Percentiles rank a stretch among this genome's conserved stretches.
These are phyloP conservation scores for Heliconius erato DNA, from an alignment of 2,888 invertebrate genomes.

Conservation along the genomic window DNA sequence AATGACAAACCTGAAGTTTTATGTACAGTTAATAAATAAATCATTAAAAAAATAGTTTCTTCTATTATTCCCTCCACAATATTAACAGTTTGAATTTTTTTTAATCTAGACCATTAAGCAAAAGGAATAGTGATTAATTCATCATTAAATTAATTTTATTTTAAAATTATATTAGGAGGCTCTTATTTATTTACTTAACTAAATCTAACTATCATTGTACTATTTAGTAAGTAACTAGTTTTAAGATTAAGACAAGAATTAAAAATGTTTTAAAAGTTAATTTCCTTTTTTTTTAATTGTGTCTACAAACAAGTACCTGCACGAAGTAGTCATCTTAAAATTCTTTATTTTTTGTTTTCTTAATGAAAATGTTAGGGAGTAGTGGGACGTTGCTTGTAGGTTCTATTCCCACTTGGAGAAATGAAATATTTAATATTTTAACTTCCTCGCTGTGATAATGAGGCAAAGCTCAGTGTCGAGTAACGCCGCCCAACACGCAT, in stretches of 20 bases:
- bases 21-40: slow-evolving; percentile 46
- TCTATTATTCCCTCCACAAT: slow-evolving; percentile 14
- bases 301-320: background rate
- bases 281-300: background rate
- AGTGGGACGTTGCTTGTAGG: background rate
- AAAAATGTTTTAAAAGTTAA: slow-evolving; percentile 4
- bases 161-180: background rate
- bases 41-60: slow-evolving; percentile 24
- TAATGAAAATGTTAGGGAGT: no score
- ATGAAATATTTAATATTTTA: background rate
- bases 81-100: background rate
- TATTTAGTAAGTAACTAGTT: background rate
- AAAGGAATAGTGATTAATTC: background rate
- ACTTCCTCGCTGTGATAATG: background rate
- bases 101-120: background rate
- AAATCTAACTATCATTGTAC: background rate
- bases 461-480: no score
- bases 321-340: background rate
- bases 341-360: background rate
- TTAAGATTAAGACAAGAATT: background rate
- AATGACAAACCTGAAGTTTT: slow-evolving; percentile 36
- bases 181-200: slow-evolving; percentile 16
- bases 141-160: background rate
- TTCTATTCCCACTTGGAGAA: background rate
- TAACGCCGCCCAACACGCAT: no score